phyloP scores from a whole-genome alignment of 2,797 vertebrate species.

The Telmatherina bonti region DNA sequence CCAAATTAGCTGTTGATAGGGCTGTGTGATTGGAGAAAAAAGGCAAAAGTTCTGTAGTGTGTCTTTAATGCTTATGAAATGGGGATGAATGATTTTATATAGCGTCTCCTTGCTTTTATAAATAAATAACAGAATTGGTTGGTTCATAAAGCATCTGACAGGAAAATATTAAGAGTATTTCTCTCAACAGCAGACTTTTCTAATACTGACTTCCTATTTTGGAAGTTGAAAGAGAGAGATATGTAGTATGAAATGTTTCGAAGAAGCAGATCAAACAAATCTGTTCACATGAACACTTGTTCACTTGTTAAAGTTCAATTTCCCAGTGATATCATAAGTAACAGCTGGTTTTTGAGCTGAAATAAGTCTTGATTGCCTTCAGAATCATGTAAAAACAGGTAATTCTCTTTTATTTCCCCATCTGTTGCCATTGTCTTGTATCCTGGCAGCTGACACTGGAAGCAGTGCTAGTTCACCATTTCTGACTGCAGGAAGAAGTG shows the following conservation, averaged over 20 bases:
- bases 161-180: no score
- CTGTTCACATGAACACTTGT: neutral
- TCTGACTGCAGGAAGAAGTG: conserved; percentile 59
- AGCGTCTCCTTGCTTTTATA: no score
- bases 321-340: no score
- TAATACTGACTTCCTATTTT: neutral
- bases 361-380: neutral
- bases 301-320: no score
- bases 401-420: conserved; percentile 25
- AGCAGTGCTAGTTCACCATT: conserved; percentile 84
- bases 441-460: conserved; percentile 72
- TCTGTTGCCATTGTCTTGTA: conserved; percentile 77
- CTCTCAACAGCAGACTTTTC: neutral
- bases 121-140: neutral
- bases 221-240: neutral
- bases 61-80: neutral
- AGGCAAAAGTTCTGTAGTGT: no score
- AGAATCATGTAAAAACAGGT: neutral
- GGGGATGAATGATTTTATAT: neutral
- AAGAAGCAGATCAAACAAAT: neutral
- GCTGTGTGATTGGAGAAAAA: no score
- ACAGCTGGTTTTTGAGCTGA: no score
- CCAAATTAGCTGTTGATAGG: no score
- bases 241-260: neutral
- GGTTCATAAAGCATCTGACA: no score